Evolutionary conservation across 2,888 invertebrate species (phyloP).

Genomic region (Lasioglossum oenotherae): DNA sequence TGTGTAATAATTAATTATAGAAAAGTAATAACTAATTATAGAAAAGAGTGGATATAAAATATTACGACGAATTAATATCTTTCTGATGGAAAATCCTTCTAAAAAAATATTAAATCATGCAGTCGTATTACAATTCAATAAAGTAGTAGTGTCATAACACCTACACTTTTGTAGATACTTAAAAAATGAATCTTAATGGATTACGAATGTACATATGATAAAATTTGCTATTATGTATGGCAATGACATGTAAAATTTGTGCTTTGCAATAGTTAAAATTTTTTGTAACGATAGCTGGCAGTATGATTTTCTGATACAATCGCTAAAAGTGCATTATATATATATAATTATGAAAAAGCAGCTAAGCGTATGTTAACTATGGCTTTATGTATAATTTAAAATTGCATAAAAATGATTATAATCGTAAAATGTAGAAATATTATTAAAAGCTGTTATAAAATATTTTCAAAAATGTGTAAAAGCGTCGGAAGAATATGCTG

Average conservation of each 20-base stretch:
- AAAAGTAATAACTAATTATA: not conserved
- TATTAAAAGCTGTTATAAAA: slow-evolving; percentile 26
- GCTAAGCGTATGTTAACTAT: slow-evolving; percentile 7
- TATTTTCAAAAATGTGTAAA: slow-evolving; percentile 41
- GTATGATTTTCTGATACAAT: slow-evolving; percentile 12
- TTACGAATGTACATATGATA: not conserved
- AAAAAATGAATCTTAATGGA: slow-evolving; percentile 16
- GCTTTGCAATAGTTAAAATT: not conserved
- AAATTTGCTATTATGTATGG: not conserved
- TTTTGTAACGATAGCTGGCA: slow-evolving; percentile 36
- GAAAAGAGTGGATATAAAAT: not conserved
- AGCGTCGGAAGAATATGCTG: slow-evolving; percentile 9
- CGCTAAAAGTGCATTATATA: slow-evolving; percentile 2
- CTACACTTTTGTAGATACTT: slow-evolving; percentile 9
- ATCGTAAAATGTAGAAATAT: slow-evolving; percentile 11
- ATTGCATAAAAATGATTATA: slow-evolving; percentile 31
- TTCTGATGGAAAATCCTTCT: slow-evolving; percentile 1
- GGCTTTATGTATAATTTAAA: slow-evolving; percentile 24
- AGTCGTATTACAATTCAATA: not conserved
- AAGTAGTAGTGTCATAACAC: slow-evolving; percentile 1
- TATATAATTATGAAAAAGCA: slow-evolving; percentile 1
- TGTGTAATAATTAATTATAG: not conserved
- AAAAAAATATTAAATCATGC: slow-evolving; percentile 10
- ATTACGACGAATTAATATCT: not conserved
- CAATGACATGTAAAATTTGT: not conserved